Evolutionary conservation across 2,797 vertebrate species (phyloP).

Genomic region (Remorina albescens): DNA sequence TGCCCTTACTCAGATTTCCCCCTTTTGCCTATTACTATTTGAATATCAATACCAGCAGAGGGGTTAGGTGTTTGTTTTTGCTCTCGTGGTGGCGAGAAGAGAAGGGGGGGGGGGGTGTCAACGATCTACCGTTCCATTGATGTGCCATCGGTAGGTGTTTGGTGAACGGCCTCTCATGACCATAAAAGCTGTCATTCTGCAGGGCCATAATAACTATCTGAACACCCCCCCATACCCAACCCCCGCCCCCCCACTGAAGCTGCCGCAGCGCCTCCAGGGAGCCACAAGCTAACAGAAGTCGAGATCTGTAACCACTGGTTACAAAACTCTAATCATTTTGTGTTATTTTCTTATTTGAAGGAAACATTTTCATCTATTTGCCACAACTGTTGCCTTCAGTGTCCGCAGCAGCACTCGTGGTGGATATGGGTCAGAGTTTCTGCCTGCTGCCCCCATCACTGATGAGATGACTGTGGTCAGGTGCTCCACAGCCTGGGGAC

Average conservation of each 20-base stretch:
- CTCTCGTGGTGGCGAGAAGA: slow-evolving; percentile 51
- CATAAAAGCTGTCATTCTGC: slow-evolving; percentile 64
- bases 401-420: neutral
- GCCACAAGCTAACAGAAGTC: slow-evolving; percentile 20
- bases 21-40: slow-evolving; percentile 73
- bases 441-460: slow-evolving; percentile 44
- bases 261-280: slow-evolving; percentile 41
- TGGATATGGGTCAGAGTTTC: slow-evolving; percentile 55
- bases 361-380: neutral
- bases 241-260: neutral
- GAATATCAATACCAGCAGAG: slow-evolving; percentile 74
- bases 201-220: slow-evolving; percentile 58
- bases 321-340: neutral
- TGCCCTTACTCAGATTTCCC: slow-evolving; percentile 56
- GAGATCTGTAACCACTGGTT: slow-evolving; percentile 19
- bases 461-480: slow-evolving; percentile 64
- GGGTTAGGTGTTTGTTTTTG: slow-evolving; percentile 78
- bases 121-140: slow-evolving; percentile 58
- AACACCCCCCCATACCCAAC: neutral
- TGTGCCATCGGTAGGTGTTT: slow-evolving; percentile 66
- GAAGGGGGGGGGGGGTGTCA: slow-evolving; percentile 57
- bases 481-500: slow-evolving; percentile 44
- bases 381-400: neutral
- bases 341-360: neutral
- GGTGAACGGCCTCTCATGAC: slow-evolving; percentile 58